A percentile compares a stretch with the other conserved stretches of the same genome.
Evolutionary conservation across 2,888 invertebrate genomes (phyloP).

Genomic region (Noctua fimbriata): DNA sequence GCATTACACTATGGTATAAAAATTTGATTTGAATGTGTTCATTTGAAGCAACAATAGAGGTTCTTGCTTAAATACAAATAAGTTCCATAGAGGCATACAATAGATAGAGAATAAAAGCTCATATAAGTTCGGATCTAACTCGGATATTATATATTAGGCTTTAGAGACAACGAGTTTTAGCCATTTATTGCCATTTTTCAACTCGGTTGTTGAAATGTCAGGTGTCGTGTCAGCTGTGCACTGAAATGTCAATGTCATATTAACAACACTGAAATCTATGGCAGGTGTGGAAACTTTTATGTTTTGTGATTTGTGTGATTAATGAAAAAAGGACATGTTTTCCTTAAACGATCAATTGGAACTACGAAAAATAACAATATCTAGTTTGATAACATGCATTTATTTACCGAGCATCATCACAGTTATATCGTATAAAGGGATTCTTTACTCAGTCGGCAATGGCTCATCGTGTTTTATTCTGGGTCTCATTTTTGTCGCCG

Average conservation of each 20-base stretch:
- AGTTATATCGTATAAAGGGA: constrained; percentile 89
- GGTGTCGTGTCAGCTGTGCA: not conserved
- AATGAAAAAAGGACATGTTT: constrained; percentile 77
- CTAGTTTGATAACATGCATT: constrained; percentile 91
- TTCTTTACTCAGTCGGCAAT: constrained; percentile 91
- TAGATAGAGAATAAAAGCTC: not conserved
- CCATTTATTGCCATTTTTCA: not conserved
- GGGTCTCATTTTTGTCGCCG: constrained; percentile 86
- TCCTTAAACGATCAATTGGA: constrained; percentile 83
- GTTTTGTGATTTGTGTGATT: constrained; percentile 1
- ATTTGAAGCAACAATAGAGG: not conserved
- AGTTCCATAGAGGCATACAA: not conserved
- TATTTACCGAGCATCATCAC: constrained; percentile 91
- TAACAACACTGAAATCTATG: constrained; percentile 1
- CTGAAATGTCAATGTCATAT: constrained; percentile 7
- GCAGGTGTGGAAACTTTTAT: not conserved
- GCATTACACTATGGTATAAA: not conserved
- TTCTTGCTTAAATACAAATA: not conserved
- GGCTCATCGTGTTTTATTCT: constrained; percentile 86
- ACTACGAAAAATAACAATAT: constrained; percentile 84
- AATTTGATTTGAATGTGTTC: not conserved
- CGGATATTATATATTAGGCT: too few relatives aligned
- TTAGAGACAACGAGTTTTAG: not conserved
- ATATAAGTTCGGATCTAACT: not conserved
- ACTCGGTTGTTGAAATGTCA: not conserved